phyloP scores from a whole-genome alignment of 2,888 invertebrate genomes.

The Drosophila peninsularis region DNA sequence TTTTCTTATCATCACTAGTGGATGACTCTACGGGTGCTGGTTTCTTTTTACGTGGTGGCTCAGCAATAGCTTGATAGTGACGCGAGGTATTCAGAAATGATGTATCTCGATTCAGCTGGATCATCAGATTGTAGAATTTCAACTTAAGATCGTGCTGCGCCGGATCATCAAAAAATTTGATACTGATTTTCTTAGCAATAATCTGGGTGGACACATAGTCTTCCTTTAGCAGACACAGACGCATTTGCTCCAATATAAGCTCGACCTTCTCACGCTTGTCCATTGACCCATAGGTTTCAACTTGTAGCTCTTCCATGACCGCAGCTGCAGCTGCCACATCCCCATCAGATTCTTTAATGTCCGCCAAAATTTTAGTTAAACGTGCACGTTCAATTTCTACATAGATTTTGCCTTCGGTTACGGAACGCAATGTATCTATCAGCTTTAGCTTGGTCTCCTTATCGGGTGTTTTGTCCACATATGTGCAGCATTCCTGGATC shows the following conservation, averaged over 20 bases:
- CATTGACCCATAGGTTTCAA: constrained; percentile 99
- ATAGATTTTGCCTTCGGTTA: constrained; percentile 99
- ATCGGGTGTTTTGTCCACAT: constrained; percentile 96
- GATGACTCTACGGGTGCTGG: constrained; percentile 63
- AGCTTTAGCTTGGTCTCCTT: constrained; percentile 96
- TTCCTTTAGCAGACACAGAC: constrained; percentile 96
- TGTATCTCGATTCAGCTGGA: constrained; percentile 97
- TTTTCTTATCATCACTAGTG: constrained; percentile 63
- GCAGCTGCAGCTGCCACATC: constrained; percentile 95
- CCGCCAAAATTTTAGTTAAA: constrained; percentile 94
- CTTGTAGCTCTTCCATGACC: constrained; percentile 96
- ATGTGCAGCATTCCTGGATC: constrained; percentile 97
- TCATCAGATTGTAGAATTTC: constrained; percentile 86
- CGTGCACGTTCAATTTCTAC: constrained; percentile 99
- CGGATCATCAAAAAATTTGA: constrained; percentile 96
- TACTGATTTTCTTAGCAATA: constrained; percentile 99
- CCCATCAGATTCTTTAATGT: constrained; percentile 93
- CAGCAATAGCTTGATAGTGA: constrained; percentile 96
- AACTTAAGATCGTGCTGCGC: constrained; percentile 84
- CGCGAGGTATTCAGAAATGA: constrained; percentile 97
- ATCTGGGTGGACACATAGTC: constrained; percentile 99
- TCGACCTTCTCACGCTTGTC: constrained; percentile 96
- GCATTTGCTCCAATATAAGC: constrained; percentile 99
- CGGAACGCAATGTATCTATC: constrained; percentile 96
- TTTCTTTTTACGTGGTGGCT: constrained; percentile 86